Evolutionary conservation across 2,113 vertebrate species (phyloP), one percentile per base, ranked within the genome.

Genomic region (Ochotona curzoniae): DNA sequence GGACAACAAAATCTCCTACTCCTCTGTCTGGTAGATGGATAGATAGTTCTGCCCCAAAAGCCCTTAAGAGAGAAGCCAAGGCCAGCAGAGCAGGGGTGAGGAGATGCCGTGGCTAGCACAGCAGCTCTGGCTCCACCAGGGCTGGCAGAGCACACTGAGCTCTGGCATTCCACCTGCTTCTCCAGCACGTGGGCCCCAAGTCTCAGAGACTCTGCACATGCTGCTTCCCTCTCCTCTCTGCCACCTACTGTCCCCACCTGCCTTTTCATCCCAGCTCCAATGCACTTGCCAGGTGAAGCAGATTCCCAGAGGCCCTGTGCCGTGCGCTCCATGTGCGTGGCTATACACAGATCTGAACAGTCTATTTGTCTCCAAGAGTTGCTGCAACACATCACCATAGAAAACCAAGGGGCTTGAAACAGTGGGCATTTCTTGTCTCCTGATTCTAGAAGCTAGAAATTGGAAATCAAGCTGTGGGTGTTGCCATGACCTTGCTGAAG

Each of bases 1-100:
- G 94, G 93, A 95, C 93, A 87, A 25, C 3, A 1, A 60, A 51
- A 54, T 83, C 88, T 96, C 51, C 12, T 30, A 49, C 57, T 10
- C 32, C 23, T 0, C 0, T 3, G 12, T 35, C 2, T 0, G 2
- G 25, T 12, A 75, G 25, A 51, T 1, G 18, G 57, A 78, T 14
- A 14, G 1, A 75, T 38, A 69, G 8, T 35, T 21, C 28, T 64
- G 73, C 70, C 21, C 25, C 30, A 28, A 14, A 21, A 47, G 26
- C 3, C 57, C 38, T 20, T 32, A 26, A 11, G 44, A 47, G 54
- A 89, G 92, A 91, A 90, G 28, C 38, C 69, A 12, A 0, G 1
- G 38, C 18, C 70, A 20, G 38, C 32, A 32, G n/a, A n/a, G 14
- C 51, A n/a, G 8, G 18, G 63, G 11, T 7, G 0, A 8, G 23